These are phyloP conservation scores for Choristoneura rosaceana DNA, from an alignment of 2,888 invertebrate genomes.

Conservation along the genomic window DNA sequence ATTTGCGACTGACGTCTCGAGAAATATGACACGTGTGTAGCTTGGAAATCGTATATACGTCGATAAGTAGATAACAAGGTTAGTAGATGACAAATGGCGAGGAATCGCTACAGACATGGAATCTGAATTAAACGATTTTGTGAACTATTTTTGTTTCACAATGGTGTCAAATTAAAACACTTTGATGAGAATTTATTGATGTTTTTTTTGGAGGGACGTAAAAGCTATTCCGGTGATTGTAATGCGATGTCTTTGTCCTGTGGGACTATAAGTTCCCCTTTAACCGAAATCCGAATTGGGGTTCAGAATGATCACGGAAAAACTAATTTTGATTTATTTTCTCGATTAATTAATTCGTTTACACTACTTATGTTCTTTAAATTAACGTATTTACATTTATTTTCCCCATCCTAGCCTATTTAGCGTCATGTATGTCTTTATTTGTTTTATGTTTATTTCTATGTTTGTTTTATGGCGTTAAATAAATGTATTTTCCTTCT, in stretches of 20 bases:
- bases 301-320: background rate
- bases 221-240: background rate
- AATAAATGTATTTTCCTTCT: too few species aligned
- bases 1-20: background rate
- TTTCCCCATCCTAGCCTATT: too few species aligned
- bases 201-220: background rate
- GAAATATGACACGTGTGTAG: background rate
- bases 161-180: background rate
- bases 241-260: background rate
- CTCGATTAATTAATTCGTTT: background rate
- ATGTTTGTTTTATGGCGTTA: too few species aligned
- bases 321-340: background rate
- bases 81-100: background rate
- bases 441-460: too few species aligned
- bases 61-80: too few species aligned
- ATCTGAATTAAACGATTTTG: too few species aligned
- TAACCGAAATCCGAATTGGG: background rate
- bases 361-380: too few species aligned
- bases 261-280: background rate
- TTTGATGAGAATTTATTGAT: background rate
- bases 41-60: background rate
- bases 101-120: background rate
- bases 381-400: too few species aligned
- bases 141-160: too few species aligned
- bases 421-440: too few species aligned